phyloP scores from a whole-genome alignment of 2,113 vertebrate species.

The Petroica traversi region DNA sequence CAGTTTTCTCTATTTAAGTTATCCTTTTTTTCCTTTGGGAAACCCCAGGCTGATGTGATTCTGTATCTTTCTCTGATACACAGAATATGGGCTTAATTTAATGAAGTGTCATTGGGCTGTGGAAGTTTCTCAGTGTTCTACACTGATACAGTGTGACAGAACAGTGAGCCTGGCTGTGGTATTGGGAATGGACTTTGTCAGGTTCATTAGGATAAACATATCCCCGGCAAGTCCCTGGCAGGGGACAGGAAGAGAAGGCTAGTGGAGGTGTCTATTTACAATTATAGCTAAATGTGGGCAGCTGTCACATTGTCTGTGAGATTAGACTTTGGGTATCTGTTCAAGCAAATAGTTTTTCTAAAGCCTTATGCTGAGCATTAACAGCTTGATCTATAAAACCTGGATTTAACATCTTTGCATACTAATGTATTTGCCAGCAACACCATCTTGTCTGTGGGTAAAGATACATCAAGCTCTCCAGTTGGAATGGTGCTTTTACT shows the following conservation, averaged over 20 bases:
- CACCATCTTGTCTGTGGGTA: not conserved
- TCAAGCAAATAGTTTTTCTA: not conserved
- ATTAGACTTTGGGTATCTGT: not conserved
- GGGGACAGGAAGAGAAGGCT: not conserved
- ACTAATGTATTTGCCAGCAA: not conserved
- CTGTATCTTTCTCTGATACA: not conserved
- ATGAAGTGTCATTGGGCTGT: slow-evolving; percentile 64
- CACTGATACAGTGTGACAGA: slow-evolving; percentile 31
- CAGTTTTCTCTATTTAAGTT: not conserved
- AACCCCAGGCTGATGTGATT: not conserved
- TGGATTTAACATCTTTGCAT: not conserved
- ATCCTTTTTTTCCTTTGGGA: not conserved
- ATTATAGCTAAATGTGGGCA: not conserved
- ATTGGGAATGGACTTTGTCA: not conserved
- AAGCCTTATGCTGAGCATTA: not conserved
- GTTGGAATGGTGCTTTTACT: not conserved
- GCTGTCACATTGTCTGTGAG: not conserved
- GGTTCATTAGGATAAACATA: not conserved
- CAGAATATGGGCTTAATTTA: slow-evolving; percentile 34
- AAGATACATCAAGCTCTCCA: not conserved
- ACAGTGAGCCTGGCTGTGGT: slow-evolving; percentile 3
- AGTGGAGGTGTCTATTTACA: not conserved
- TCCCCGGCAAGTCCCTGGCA: not conserved
- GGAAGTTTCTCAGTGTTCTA: slow-evolving; percentile 4
- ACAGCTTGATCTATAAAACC: not conserved